Evolutionary conservation across 2,888 invertebrate genomes (phyloP), one percentile per base, ranked within the genome.

Genomic region (Sisyra nigra): DNA sequence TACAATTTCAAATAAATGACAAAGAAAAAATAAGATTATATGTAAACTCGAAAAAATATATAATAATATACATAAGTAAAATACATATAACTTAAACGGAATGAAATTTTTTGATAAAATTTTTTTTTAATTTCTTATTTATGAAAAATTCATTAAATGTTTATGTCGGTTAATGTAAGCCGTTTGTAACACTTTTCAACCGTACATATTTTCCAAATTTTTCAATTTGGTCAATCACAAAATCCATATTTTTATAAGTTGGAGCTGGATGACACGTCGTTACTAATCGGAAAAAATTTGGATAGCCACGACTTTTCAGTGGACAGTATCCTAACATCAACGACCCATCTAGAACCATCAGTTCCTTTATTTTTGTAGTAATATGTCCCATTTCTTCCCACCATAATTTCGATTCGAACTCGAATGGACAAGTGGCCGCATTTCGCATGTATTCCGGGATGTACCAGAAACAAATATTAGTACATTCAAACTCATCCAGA

Each of bases 401-500:
- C 74, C 75, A 76, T 3, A 62, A 62, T 1, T 57, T 53, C 29
- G 57, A 63, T 52, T 70, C 69, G 5, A 24, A 24, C 7, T 24
- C 5, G 7, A 24, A 24, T 7, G 24, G 24, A 24, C 24, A 24
- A 24, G 5, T 24, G 24, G 53, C 47, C 41, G 55, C 48, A 2
- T 51, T 56, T 30, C 69, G 56, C 52, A 76, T 63, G n/a, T 59
- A 61, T 32, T 52, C 62, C 1, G 80, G 73, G 45, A 89, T 73
- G 57, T 80, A 92, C 91, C 91, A 92, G 61, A 92, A 93, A 59
- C 89, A 91, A 1, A 93, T 74, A 55, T 88, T 91, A 14, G 85
- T 80, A 48, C 81, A 84, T 51, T 88, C 79, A 57, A 72, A 68
- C 14, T 63, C 57, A 47, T 76, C 58, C 29, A 71, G 57, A 1